Evolutionary conservation across 2,113 vertebrate genomes (phyloP), one percentile per base, ranked within the genome.

Genomic region (Aleadryas rufinucha): DNA sequence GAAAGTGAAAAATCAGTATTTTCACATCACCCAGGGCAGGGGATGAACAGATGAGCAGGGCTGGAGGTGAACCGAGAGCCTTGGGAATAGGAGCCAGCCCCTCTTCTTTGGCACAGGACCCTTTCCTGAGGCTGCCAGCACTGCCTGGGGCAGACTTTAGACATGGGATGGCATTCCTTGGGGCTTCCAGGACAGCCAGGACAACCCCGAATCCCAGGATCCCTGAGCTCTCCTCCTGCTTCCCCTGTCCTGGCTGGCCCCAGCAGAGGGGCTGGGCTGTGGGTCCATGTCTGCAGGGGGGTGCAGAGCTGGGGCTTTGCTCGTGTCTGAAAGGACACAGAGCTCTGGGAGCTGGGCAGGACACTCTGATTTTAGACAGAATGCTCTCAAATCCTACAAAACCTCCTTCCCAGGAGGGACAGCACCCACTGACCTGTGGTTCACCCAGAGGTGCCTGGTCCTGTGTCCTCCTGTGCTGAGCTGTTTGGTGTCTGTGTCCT

Each of bases 351-450:
- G 31, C 3, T 45, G 54, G 35, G 18, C 68, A 83, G 31, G 16
- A 30, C 35, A 33, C 22, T 35, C 45, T 66, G 70, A 41, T 49
- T 41, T n/a, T 10, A 20, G 35, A 28, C 42, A 65, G 23, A 84
- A 84, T 0, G 0, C 6, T 41, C 60, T 64, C n/a, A 65, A 66
- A 54, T 37, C 49, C 68, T 64, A 26, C 41, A 45, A 50, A 84
- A 27, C 10, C 17, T 61, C 76, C 54, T 15, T 56, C 13, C 49
- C 2, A 14, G 26, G 20, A 83, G 27, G 27, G 52, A 28, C 2
- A 11, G 13, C 20, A 31, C 56, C 8, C 28, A 10, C 6, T 13
- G 42, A 41, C 2, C 10, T 1, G 0, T 69, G 60, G 37, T 21
- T 19, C 23, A n/a, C 2, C 22, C n/a, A 5, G 3, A 20, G 44